Percentiles rank a stretch among this genome's conserved stretches.
Conservation (phyloP, 2,113 vertebrate genomes). For the Tachycineta bicolor region DNA sequence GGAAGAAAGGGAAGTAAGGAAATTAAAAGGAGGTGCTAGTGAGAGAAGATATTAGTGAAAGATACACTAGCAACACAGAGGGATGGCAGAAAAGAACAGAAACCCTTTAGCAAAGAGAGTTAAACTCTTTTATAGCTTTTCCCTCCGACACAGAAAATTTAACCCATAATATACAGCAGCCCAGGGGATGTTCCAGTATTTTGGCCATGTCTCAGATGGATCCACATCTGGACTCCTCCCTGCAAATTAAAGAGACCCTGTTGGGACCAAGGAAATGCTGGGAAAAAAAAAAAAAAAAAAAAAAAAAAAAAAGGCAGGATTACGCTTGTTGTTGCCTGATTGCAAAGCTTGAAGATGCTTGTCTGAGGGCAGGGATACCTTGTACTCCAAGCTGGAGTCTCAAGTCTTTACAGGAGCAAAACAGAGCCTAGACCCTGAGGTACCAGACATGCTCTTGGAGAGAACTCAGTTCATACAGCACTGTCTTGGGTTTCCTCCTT, state of each 20-base stretch:
- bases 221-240: neutral
- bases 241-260: accelerated
- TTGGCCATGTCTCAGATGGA: neutral
- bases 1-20: neutral
- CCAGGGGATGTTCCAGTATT: neutral
- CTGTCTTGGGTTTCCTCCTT: neutral
- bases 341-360: neutral
- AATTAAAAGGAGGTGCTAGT: neutral
- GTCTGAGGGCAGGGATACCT: neutral
- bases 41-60: neutral
- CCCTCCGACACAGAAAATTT: neutral
- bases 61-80: neutral
- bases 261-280: neutral
- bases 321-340: neutral
- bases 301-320: neutral
- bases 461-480: neutral
- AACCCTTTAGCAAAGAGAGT: neutral
- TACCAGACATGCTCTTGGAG: neutral
- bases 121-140: neutral
- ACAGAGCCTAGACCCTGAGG: neutral
- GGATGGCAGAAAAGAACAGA: neutral
- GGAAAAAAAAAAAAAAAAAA: neutral
- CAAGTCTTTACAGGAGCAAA: neutral
- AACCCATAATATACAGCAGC: neutral
- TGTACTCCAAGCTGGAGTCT: neutral